Evolutionary conservation across 2,113 vertebrate species (phyloP).

Genomic region (Oostethus manadensis): DNA sequence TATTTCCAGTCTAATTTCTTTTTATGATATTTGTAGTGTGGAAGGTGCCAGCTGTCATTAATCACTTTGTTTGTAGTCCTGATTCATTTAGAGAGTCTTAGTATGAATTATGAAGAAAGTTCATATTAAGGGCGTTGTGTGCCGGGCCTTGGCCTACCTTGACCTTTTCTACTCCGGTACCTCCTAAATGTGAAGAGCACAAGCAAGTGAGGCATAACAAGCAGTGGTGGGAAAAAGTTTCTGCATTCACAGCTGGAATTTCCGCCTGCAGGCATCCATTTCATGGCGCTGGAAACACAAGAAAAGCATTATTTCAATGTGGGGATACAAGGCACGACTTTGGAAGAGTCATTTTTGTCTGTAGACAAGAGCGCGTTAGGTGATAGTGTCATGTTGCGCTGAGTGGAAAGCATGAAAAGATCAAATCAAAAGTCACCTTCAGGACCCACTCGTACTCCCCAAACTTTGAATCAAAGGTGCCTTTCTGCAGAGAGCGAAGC

Average conservation of each 20-base stretch:
- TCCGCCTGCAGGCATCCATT: conserved; percentile 93
- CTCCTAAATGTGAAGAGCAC: conserved; percentile 1
- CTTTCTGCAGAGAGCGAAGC: conserved; percentile 93
- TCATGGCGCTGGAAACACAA: conserved; percentile 84
- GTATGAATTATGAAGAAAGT: no score
- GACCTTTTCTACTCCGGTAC: no score
- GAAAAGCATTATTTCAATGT: not conserved
- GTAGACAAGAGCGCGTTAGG: no score
- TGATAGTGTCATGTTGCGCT: no score
- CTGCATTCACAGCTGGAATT: conserved; percentile 84
- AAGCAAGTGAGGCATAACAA: conserved; percentile 10
- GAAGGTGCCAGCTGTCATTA: no score
- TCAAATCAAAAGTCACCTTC: conserved; percentile 74
- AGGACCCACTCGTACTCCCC: conserved; percentile 98
- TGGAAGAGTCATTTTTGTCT: no score
- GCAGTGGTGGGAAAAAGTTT: not conserved
- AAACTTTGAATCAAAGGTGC: conserved; percentile 97
- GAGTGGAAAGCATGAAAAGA: not conserved
- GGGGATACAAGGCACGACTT: not conserved
- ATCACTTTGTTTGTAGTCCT: no score
- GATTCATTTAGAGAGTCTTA: no score
- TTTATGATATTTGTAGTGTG: not conserved
- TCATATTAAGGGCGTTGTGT: no score
- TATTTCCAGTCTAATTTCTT: conserved; percentile 5
- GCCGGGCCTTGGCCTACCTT: no score